Conservation (phyloP, 1,140 invertebrate species). For the Cephus cinctus region DNA sequence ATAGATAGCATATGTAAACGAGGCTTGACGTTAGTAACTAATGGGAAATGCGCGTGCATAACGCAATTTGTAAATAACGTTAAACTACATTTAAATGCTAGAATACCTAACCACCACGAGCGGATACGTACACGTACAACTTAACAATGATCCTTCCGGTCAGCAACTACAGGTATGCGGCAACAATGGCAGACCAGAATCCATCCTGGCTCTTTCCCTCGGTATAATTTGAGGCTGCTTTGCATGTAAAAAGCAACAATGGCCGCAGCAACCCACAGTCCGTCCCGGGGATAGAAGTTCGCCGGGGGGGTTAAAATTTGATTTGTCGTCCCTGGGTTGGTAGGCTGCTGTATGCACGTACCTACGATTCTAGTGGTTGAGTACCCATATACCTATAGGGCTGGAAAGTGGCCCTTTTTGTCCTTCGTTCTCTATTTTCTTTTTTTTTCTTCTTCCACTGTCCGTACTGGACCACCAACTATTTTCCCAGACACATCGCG, state of each 20-base stretch:
- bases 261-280: slow-evolving; percentile 19
- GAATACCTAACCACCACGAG: slow-evolving; percentile 19
- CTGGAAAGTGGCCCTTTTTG: not conserved
- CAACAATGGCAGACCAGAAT: slow-evolving; percentile 21
- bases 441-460: not conserved
- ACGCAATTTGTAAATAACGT: too few species aligned
- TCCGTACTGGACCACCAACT: too few species aligned
- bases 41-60: too few species aligned
- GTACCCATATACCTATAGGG: not conserved
- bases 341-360: slow-evolving; percentile 23
- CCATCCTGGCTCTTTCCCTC: slow-evolving; percentile 22
- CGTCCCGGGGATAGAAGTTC: not conserved
- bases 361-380: too few species aligned
- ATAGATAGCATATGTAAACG: too few species aligned
- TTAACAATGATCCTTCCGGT: slow-evolving; percentile 46
- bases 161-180: slow-evolving; percentile 40
- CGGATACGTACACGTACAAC: too few species aligned
- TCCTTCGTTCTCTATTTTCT: not conserved
- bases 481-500: too few species aligned
- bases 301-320: slow-evolving; percentile 36
- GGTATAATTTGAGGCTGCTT: slow-evolving; percentile 45
- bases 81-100: slow-evolving; percentile 29
- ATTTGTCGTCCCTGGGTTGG: slow-evolving; percentile 35
- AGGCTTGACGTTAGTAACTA: too few species aligned
- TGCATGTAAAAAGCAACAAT: slow-evolving; percentile 49